Evolutionary conservation across 2,888 invertebrate genomes (phyloP).

Genomic region (Blera fallax): DNA sequence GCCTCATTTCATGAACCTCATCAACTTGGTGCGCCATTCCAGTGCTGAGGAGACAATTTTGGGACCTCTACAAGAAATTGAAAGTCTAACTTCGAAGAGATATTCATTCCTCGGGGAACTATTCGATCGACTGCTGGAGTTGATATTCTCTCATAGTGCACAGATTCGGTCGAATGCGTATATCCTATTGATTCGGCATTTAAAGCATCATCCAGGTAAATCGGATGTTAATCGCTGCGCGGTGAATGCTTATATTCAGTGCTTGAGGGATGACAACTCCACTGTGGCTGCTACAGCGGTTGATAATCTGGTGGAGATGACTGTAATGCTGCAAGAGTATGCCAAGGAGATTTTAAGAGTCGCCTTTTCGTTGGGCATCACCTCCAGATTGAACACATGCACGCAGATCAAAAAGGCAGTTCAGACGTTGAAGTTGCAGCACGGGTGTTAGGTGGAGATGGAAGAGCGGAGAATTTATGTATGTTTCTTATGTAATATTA

Average conservation of each 20-base stretch:
- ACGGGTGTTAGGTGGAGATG: constrained; percentile 85
- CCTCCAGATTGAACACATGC: constrained; percentile 89
- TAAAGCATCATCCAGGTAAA: constrained; percentile 86
- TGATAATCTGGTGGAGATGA: constrained; percentile 91
- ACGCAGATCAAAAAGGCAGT: constrained; percentile 90
- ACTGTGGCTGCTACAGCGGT: constrained; percentile 90
- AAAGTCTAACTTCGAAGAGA: constrained; percentile 87
- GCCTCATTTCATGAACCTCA: constrained; percentile 79
- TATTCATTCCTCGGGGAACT: constrained; percentile 87
- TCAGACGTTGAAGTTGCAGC: constrained; percentile 90
- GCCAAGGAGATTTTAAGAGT: constrained; percentile 89
- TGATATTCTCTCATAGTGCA: constrained; percentile 85
- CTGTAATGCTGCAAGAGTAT: constrained; percentile 92
- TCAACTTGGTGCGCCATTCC: constrained; percentile 79
- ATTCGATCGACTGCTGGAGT: constrained; percentile 85
- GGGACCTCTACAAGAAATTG: constrained; percentile 88
- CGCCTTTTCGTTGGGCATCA: constrained; percentile 92
- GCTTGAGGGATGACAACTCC: constrained; percentile 90
- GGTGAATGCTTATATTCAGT: constrained; percentile 90
- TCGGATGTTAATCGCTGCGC: constrained; percentile 84
- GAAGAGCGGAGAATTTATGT: not conserved
- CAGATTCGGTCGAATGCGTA: constrained; percentile 88
- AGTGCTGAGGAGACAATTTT: constrained; percentile 83
- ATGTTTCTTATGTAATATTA: constrained; percentile 21
- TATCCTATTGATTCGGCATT: constrained; percentile 86